A percentile compares a stretch with the other conserved stretches of the same genome.
phyloP scores from a whole-genome alignment of 2,888 invertebrate genomes.

The Drosophila acutilabella region DNA sequence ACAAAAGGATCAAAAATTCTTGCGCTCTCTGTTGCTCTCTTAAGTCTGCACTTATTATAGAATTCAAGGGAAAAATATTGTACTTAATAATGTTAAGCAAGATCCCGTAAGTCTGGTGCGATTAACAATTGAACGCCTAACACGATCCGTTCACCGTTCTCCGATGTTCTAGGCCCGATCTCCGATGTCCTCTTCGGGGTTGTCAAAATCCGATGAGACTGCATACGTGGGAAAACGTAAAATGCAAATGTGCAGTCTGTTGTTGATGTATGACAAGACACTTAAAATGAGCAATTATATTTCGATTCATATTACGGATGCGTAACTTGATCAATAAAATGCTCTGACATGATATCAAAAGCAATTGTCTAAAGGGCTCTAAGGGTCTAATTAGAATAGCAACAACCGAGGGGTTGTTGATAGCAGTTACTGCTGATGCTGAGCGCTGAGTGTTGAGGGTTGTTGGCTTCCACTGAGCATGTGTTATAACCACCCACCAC shows the following conservation, averaged over 20 bases:
- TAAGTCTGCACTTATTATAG: conserved; percentile 32
- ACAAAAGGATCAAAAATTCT: conserved; percentile 55
- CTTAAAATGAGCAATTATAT: conserved; percentile 77
- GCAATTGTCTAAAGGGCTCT: conserved; percentile 27
- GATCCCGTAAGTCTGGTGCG: conserved; percentile 78
- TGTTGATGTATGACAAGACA: conserved; percentile 69
- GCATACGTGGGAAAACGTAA: conserved; percentile 44
- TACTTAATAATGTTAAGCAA: conserved; percentile 78
- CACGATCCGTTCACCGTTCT: conserved; percentile 5
- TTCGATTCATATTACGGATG: conserved; percentile 78
- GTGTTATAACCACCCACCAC: conserved; percentile 45
- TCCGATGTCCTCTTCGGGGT: conserved; percentile 21
- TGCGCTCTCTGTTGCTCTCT: neutral
- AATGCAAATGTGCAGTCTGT: conserved; percentile 23
- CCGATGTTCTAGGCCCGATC: conserved; percentile 6
- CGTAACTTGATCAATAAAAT: conserved; percentile 78
- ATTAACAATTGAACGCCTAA: conserved; percentile 67
- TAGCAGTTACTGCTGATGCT: conserved; percentile 35
- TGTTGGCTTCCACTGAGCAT: conserved; percentile 31
- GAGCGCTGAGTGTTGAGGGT: conserved; percentile 9
- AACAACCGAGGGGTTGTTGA: conserved; percentile 21
- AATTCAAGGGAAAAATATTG: conserved; percentile 62
- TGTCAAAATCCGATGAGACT: conserved; percentile 27
- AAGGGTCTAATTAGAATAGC: conserved; percentile 77
- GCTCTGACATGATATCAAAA: conserved; percentile 66